These are phyloP conservation scores for Pachycephus smyrnensis DNA, from an alignment of 2,888 invertebrate genomes.

Conservation along the genomic window DNA sequence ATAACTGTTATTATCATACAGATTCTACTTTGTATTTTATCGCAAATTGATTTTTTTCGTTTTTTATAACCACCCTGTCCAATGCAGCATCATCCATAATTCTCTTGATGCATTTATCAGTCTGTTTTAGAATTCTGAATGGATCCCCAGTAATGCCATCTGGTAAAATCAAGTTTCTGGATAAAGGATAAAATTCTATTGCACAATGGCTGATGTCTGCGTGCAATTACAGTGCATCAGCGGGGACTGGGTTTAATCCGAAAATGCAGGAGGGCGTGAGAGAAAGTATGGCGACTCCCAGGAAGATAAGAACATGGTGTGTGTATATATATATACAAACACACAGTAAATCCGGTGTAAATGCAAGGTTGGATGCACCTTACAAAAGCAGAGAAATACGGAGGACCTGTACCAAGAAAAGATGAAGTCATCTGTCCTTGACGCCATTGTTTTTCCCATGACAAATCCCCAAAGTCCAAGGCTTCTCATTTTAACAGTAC, in stretches of 20 bases:
- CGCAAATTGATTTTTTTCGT: not conserved
- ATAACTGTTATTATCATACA: not conserved
- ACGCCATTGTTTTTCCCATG: not conserved
- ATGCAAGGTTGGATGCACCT: not conserved
- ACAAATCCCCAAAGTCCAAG: not conserved
- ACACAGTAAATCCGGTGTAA: not conserved
- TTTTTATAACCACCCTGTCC: not conserved
- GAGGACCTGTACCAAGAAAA: not conserved
- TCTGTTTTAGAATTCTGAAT: not conserved
- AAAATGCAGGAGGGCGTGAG: slow-evolving; percentile 17
- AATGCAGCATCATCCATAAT: not conserved
- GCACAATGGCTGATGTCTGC: not conserved
- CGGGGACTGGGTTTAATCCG: slow-evolving; percentile 24
- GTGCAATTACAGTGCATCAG: slow-evolving; percentile 31
- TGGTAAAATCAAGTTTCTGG: not conserved
- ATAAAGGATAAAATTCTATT: not conserved
- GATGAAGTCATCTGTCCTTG: not conserved
- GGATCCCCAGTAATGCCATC: not conserved
- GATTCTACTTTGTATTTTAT: not conserved
- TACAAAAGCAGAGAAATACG: not conserved
- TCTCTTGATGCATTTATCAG: not conserved
- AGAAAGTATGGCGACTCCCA: not conserved
- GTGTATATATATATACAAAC: not conserved
- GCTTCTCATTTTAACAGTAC: not conserved
- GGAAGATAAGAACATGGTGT: not conserved